These are phyloP conservation scores for Plectropomus leopardus DNA, from an alignment of 2,113 vertebrate genomes.

Conservation along the genomic window DNA sequence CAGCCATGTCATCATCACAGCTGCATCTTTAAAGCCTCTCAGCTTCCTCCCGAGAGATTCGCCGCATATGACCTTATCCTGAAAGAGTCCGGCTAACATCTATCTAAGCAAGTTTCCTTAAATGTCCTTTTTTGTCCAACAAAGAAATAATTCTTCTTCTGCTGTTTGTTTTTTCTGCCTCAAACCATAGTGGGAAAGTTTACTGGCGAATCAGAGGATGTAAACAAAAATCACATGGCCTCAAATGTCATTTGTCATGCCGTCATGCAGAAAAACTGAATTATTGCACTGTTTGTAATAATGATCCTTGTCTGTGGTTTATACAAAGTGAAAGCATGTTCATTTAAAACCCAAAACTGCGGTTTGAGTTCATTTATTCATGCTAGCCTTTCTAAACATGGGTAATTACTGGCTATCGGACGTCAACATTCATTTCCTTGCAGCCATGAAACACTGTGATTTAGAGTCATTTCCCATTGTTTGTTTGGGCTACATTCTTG, in stretches of 20 bases:
- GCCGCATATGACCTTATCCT: slow-evolving; percentile 54
- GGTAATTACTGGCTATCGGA: slow-evolving; percentile 46
- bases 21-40: slow-evolving; percentile 71
- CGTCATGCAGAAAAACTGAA: background rate
- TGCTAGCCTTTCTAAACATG: slow-evolving; percentile 38
- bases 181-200: slow-evolving; percentile 10
- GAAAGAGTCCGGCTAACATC: slow-evolving; percentile 36
- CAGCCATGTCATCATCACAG: slow-evolving; percentile 72
- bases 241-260: background rate
- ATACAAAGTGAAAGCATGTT: background rate
- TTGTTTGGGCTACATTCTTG: slow-evolving; percentile 48
- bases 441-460: slow-evolving; percentile 44
- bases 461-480: slow-evolving; percentile 60
- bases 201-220: background rate
- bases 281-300: background rate
- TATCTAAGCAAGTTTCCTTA: slow-evolving; percentile 16
- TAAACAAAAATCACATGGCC: slow-evolving; percentile 19
- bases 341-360: slow-evolving; percentile 24
- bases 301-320: background rate
- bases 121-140: background rate
- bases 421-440: slow-evolving; percentile 68
- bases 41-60: slow-evolving; percentile 59
- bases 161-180: background rate
- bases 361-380: background rate
- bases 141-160: background rate